These are phyloP conservation scores for Melikaiella ostensackeni DNA, from an alignment of 2,888 invertebrate genomes.

Conservation along the genomic window DNA sequence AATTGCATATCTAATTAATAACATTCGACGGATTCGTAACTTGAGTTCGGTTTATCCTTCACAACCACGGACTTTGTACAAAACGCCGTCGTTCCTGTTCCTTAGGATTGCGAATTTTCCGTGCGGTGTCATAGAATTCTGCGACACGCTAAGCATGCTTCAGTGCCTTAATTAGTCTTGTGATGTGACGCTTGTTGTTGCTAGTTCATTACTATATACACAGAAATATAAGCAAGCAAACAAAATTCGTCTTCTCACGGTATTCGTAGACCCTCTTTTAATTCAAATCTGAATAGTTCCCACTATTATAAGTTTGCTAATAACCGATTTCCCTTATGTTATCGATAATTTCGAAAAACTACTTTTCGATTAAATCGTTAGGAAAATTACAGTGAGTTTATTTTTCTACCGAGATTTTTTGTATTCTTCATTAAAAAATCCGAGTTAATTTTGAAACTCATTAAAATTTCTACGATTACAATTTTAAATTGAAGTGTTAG, in stretches of 20 bases:
- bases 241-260: background rate
- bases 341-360: background rate
- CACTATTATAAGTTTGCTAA: background rate
- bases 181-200: slow-evolving; percentile 59
- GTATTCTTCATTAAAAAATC: no score
- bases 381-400: no score
- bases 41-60: slow-evolving; percentile 54
- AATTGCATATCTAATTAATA: slow-evolving; percentile 68
- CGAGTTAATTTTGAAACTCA: no score
- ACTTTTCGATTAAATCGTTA: background rate
- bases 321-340: background rate
- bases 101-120: slow-evolving; percentile 54
- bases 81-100: slow-evolving; percentile 47
- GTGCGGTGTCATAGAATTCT: slow-evolving; percentile 61
- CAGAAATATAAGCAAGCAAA: background rate
- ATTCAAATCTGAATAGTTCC: background rate
- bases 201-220: slow-evolving; percentile 67
- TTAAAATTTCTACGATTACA: no score
- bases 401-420: no score
- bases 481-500: no score
- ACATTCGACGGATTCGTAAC: slow-evolving; percentile 60
- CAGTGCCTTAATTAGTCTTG: slow-evolving; percentile 69
- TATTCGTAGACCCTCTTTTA: background rate
- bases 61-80: slow-evolving; percentile 54
- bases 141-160: slow-evolving; percentile 63